Evolutionary conservation across 2,113 vertebrate genomes (phyloP), one percentile per base, ranked within the genome.

Genomic region (Phrynosoma platyrhinos): DNA sequence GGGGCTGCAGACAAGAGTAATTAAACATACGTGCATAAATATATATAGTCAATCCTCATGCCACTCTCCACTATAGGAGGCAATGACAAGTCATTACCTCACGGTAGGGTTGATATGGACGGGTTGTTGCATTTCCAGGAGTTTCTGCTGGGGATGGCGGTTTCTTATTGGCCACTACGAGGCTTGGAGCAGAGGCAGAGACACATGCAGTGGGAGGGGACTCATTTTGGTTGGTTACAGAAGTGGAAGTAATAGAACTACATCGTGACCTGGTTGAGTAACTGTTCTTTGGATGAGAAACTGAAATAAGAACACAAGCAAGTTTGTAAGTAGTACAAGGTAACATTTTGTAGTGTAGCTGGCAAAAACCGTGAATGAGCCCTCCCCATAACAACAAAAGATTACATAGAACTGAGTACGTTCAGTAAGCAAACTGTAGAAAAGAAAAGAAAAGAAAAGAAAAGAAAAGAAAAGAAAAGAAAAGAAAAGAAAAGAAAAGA

Each of bases 231-330:
- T 92, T 91, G 83, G 95, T 94, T 76, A 97, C 90, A 3, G 98
- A 95, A 0, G 68, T 2, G 3, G 97, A 96, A 0, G 97, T 91
- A 13, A 94, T 91, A 1, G 98, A 98, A 95, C 97, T 97, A 89
- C 98, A 98, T 1, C 97, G 97, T 7, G 97, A 98, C 1, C 98
- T 96, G 81, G 95, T 96, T 5, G 98, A 99, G 90, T 99, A 99
- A 86, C 97, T 98, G 55, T 98, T 99, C 92, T 97, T 98, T 66
- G 98, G 98, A 76, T 99, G 98, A 87, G 98, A 98, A 90, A 99
- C 98, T 99, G 90, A 30, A 94, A 95, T 8, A 79, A 82, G 94
- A 94, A 91, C 1, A 53, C 0, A 87, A 42, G 13, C 40, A 71
- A 30, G 32, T 66, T 21, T 79, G 42, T 13, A 32, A 25, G 30